Conservation (phyloP, 2,113 vertebrate species). For the Centropus unirufus region DNA sequence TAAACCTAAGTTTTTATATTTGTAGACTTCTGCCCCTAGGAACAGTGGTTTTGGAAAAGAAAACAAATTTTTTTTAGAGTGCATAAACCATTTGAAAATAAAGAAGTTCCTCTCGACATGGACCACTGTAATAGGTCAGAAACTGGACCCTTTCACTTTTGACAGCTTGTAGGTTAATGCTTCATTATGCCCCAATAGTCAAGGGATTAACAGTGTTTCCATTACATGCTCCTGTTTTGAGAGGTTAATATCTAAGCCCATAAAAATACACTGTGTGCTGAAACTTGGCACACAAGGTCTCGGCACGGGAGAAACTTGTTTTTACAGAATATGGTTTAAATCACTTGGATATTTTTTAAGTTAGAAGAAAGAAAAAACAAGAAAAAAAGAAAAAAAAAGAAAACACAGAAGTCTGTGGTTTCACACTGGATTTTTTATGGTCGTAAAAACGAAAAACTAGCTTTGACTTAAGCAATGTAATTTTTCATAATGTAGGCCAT, state of each 20-base stretch:
- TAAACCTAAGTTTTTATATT: conserved; percentile 32
- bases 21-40: neutral
- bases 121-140: conserved; percentile 7
- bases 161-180: neutral
- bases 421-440: conserved; percentile 77
- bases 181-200: conserved; percentile 1
- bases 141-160: conserved; percentile 19
- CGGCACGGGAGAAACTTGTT: conserved; percentile 48
- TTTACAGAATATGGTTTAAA: conserved; percentile 75
- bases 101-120: neutral
- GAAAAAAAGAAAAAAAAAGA: conserved; percentile 44
- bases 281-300: conserved; percentile 65
- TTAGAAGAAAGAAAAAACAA: conserved; percentile 62
- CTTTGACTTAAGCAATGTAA: conserved; percentile 64
- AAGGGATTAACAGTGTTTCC: conserved; percentile 49
- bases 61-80: conserved; percentile 1
- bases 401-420: conserved; percentile 73
- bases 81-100: conserved; percentile 18
- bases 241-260: conserved; percentile 64
- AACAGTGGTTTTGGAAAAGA: conserved; percentile 19
- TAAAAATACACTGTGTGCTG: conserved; percentile 64
- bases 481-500: conserved; percentile 48
- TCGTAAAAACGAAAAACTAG: conserved; percentile 72
- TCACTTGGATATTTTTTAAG: conserved; percentile 57
- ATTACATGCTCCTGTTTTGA: conserved; percentile 61